phyloP scores from a whole-genome alignment of 1,140 invertebrate genomes.

The Drosophila kurseongensis region DNA sequence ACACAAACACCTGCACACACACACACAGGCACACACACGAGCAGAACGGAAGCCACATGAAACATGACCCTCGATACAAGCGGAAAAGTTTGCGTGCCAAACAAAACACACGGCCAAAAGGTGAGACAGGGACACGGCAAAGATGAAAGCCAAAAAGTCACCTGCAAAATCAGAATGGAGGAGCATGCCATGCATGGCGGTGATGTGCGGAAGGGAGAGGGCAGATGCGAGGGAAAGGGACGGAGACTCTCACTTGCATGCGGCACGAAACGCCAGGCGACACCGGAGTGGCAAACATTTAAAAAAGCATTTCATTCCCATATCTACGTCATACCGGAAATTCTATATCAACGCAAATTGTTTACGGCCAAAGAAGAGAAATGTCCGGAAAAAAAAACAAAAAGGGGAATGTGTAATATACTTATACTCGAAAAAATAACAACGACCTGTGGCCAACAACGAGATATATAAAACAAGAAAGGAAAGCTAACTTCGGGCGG shows the following conservation, averaged over 20 bases:
- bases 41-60: slow-evolving; percentile 61
- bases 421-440: neutral
- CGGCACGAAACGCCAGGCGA: slow-evolving; percentile 34
- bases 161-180: slow-evolving; percentile 12
- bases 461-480: neutral
- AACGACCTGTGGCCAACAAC: neutral
- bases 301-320: slow-evolving; percentile 66
- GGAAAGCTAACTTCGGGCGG: too few species aligned
- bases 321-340: slow-evolving; percentile 58
- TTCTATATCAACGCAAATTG: slow-evolving; percentile 73
- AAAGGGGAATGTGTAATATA: slow-evolving; percentile 3
- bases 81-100: slow-evolving; percentile 75
- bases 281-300: slow-evolving; percentile 56
- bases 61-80: slow-evolving; percentile 64
- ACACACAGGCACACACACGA: slow-evolving; percentile 31
- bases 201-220: neutral
- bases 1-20: slow-evolving; percentile 37
- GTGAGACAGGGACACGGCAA: slow-evolving; percentile 8
- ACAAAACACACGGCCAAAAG: slow-evolving; percentile 51
- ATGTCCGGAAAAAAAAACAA: slow-evolving; percentile 1
- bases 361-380: slow-evolving; percentile 51
- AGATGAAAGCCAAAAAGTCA: slow-evolving; percentile 48
- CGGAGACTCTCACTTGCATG: slow-evolving; percentile 50
- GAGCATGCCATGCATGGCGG: slow-evolving; percentile 3
- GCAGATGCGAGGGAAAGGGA: neutral